Base-by-base conservation (phyloP, 2,888 invertebrate species). In the Perithous albicinctus region DNA sequence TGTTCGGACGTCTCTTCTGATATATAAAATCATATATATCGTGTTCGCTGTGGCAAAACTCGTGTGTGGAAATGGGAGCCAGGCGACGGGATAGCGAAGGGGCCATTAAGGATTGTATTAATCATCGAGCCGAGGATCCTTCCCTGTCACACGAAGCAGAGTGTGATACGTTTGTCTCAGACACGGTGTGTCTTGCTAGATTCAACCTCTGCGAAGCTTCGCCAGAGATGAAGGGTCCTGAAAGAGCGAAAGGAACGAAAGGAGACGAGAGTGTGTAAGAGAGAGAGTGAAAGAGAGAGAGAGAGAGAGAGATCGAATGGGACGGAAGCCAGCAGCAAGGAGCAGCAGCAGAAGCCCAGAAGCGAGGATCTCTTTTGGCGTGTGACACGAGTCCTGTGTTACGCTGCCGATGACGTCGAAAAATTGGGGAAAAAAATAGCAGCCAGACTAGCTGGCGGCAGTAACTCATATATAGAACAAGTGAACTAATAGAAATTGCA, bases 91-190 rank as follows among this genome's bases (percentile, higher is more conserved):
- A 63, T 15, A 38, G 76, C 41, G 61, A 69, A 48, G 81, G 61
- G 63, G 87, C 90, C n/a, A 91, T 92, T 91, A 91, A 90, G 91
- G 88, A 91, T 92, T 91, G 90, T 91, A 92, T 92, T 92, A 92
- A 92, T 92, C 92, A 92, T n/a, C n/a, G n/a, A 91, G 86, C 83
- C 51, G 80, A 74, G 64, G 78, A 75, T 74, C 74, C 32, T 59
- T 10, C 51, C 86, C 91, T 92, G 92, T 92, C 92, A 92, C 88
- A 86, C 89, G 83, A 89, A 89, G 80, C 46, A 79, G 73, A 81
- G 79, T 76, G 82, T 72, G 84, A 84, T 84, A 85, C 83, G 81
- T 83, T 84, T 85, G 66, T 64, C 48, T 73, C 38, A 41, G 66
- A 63, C 46, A 18, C 54, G 41, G 32, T 41, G 43, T 46, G 61